phyloP scores from a whole-genome alignment of 1,140 invertebrate species.

The Branchinecta lindahli region DNA sequence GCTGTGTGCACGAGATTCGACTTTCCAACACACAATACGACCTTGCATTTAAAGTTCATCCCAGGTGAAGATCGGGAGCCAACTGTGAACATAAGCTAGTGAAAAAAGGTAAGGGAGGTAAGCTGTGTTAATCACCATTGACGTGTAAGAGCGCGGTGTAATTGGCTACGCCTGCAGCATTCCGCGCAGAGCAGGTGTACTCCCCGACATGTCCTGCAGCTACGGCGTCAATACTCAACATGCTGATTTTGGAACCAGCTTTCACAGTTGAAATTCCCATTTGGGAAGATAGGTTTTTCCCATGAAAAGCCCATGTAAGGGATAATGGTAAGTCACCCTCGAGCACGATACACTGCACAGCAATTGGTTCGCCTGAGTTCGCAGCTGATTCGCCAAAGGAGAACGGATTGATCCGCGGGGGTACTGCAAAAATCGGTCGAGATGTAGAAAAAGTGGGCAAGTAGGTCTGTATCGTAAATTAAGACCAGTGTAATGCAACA shows the following conservation, averaged over 20 bases:
- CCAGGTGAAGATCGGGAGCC: too few relatives aligned
- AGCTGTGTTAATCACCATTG: slow-evolving; percentile 10
- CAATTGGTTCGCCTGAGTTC: slow-evolving; percentile 32
- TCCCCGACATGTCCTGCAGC: slow-evolving; percentile 59
- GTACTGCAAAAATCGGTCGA: slow-evolving; percentile 33
- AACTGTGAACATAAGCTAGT: not conserved
- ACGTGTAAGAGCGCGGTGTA: slow-evolving; percentile 27
- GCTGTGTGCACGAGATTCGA: too few relatives aligned
- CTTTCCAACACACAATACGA: too few relatives aligned
- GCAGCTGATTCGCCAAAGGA: slow-evolving; percentile 42
- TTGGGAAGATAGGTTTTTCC: slow-evolving; percentile 16
- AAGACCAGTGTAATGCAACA: too few relatives aligned
- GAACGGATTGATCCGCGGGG: slow-evolving; percentile 43
- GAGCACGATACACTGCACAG: slow-evolving; percentile 28
- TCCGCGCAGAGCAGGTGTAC: slow-evolving; percentile 41
- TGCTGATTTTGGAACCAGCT: slow-evolving; percentile 18
- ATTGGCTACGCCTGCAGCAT: slow-evolving; percentile 24
- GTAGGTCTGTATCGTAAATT: too few relatives aligned
- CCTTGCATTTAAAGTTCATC: too few relatives aligned
- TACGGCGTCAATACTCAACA: slow-evolving; percentile 57
- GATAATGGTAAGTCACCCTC: slow-evolving; percentile 32
- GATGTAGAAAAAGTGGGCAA: not conserved
- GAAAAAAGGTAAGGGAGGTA: not conserved
- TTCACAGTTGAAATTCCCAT: slow-evolving; percentile 19
- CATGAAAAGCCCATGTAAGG: slow-evolving; percentile 29